These are phyloP conservation scores for Dynastes hyllus DNA, from an alignment of 2,888 invertebrate species.

Conservation along the genomic window DNA sequence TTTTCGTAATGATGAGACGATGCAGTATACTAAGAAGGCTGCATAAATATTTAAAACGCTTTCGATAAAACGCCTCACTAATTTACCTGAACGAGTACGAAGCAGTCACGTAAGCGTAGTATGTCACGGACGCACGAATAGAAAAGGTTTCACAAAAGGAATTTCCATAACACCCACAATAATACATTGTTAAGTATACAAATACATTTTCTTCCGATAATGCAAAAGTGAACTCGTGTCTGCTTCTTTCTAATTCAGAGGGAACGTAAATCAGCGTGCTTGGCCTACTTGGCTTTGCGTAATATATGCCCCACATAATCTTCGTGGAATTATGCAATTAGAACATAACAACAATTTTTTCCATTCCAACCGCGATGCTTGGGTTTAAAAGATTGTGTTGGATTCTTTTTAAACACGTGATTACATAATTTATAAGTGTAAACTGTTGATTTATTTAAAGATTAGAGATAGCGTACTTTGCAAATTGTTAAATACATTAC, in stretches of 20 bases:
- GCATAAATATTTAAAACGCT: too few relatives aligned
- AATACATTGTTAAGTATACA: neutral
- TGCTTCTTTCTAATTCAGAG: neutral
- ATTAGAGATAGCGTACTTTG: neutral
- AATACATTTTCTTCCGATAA: neutral
- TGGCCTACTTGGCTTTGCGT: neutral
- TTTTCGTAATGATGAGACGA: too few relatives aligned
- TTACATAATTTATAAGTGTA: neutral
- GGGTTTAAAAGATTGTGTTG: neutral
- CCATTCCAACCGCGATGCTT: neutral
- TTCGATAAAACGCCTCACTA: too few relatives aligned
- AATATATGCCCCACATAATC: neutral
- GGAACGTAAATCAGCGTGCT: neutral
- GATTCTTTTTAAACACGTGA: neutral
- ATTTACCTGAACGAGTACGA: too few relatives aligned
- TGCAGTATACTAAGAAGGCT: too few relatives aligned
- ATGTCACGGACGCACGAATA: neutral
- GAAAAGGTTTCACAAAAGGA: neutral
- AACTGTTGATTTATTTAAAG: neutral
- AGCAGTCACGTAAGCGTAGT: neutral
- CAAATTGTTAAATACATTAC: neutral
- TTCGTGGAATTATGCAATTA: neutral
- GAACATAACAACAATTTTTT: neutral
- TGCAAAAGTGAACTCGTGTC: neutral
- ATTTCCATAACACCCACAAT: conserved; percentile 2